Conservation (phyloP, 2,113 vertebrate species). For the Scartelaos histophorus region DNA sequence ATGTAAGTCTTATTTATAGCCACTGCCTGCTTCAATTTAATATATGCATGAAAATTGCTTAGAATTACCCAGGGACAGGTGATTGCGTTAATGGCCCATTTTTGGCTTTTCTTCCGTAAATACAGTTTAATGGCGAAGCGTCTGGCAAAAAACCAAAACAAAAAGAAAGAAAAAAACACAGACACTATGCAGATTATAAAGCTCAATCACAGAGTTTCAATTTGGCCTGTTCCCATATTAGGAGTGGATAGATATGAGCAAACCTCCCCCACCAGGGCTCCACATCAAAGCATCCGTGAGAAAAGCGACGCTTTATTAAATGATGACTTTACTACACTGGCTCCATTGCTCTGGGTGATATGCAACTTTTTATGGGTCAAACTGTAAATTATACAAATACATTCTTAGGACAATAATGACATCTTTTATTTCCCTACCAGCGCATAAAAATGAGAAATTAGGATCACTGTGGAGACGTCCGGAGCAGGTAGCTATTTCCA, state of each 20-base stretch:
- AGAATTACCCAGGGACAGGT: background rate
- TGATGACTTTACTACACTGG: conserved; percentile 23
- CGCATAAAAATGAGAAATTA: conserved; percentile 49
- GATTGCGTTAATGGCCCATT: background rate
- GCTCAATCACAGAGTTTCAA: conserved; percentile 18
- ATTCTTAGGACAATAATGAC: conserved; percentile 41
- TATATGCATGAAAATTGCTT: background rate
- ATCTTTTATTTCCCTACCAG: conserved; percentile 39
- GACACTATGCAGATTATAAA: conserved; percentile 1
- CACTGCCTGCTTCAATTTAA: background rate
- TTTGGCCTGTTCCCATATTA: conserved; percentile 19
- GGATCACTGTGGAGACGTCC: conserved; percentile 32
- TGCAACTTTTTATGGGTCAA: conserved; percentile 44
- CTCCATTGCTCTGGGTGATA: conserved; percentile 28
- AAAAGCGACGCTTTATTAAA: conserved; percentile 37
- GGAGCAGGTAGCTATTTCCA: conserved; percentile 42
- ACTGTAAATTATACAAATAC: conserved; percentile 56
- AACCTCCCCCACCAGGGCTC: conserved; percentile 23
- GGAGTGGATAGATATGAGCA: conserved; percentile 30
- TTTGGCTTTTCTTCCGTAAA: background rate
- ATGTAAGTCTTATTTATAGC: background rate
- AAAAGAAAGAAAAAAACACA: background rate
- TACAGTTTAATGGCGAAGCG: background rate
- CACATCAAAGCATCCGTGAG: conserved; percentile 41
- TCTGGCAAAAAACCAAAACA: background rate